A percentile compares a stretch with the other conserved stretches of the same genome.
Conservation (phyloP, 2,797 vertebrate species). For the Tokudaia tokunoshimensis region DNA sequence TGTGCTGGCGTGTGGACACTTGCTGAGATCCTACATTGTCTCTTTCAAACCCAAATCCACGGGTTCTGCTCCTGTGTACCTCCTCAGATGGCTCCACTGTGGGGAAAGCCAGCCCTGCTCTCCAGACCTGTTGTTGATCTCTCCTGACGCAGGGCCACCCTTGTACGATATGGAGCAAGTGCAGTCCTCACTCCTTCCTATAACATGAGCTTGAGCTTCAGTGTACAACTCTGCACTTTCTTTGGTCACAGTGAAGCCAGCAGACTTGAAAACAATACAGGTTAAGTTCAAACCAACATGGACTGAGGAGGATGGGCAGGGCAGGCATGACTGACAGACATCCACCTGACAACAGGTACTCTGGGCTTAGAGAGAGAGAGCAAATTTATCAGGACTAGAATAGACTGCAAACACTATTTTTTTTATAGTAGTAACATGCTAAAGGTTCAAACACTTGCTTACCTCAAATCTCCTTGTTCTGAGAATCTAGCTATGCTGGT, state of each 20-base stretch:
- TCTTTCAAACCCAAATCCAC: too few relatives aligned
- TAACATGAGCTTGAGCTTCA: accelerated
- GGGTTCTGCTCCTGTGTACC: accelerated
- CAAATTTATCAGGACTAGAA: accelerated
- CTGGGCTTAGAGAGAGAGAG: too few relatives aligned
- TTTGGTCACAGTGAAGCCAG: neutral
- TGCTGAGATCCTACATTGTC: accelerated
- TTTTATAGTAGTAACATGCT: neutral
- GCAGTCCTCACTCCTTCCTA: neutral
- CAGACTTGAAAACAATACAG: neutral
- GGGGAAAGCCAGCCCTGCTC: neutral
- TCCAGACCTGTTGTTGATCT: accelerated
- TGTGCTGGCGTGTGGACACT: neutral
- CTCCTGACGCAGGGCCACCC: accelerated
- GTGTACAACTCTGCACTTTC: neutral
- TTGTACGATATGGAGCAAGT: neutral
- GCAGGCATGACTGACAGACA: too few relatives aligned
- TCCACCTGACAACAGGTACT: neutral
- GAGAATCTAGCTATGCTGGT: neutral
- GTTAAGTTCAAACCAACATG: neutral
- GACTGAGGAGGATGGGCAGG: neutral
- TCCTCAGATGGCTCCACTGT: accelerated
- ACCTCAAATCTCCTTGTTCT: neutral
- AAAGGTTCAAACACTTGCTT: neutral
- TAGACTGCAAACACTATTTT: too few relatives aligned